Base-by-base conservation (phyloP, 1,140 invertebrate genomes). In the Aphelenchoides avenae region DNA sequence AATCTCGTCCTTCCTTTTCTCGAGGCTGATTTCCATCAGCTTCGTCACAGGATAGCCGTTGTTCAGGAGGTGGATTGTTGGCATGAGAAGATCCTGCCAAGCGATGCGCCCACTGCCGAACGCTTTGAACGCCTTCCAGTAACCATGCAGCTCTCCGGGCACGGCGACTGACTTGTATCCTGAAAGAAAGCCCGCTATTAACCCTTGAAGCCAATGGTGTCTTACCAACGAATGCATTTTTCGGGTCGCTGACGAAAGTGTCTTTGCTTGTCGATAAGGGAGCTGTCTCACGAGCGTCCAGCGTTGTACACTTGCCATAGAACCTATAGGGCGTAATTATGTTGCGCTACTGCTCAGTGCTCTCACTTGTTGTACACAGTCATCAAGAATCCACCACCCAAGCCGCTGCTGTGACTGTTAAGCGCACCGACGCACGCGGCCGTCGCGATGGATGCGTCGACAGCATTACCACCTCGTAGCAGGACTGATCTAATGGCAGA, bases 131-230 rank as follows among this genome's bases (percentile, higher is more conserved):
- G 89, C 86, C 57, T 84, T 82, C 84, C 87, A 87, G 72, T 90
- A 89, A 1, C 91, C 92, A 53, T 84, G 84, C 1, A 94, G 70
- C 78, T 94, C 90, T 1, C 91, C 91, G 5, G 91, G 91, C 6
- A 41, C 36, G 11, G 58, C 70, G 34, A 73, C 52, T 0, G 70
- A 69, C 52, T 67, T 65, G 47, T 70, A 69, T 31, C 64, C 66
- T 64, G 22, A 60, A 60, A 53, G 18, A 3, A 4, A 31, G 43
- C n/a, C 18, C 42, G 36, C 4, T 3, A n/a, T 44, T 24, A 15
- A 44, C n/a, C 36, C 22, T 44, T 9, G 9, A 53, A 7, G 5
- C n/a, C 11, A 49, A 52, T 59, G 2, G 20, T 22, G n/a, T n/a
- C n/a, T 27, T 56, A 68, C 63, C 64, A 22, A 50, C 43, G 39